phyloP scores from a whole-genome alignment of 2,888 invertebrate genomes.

The Osedax fenrisi region DNA sequence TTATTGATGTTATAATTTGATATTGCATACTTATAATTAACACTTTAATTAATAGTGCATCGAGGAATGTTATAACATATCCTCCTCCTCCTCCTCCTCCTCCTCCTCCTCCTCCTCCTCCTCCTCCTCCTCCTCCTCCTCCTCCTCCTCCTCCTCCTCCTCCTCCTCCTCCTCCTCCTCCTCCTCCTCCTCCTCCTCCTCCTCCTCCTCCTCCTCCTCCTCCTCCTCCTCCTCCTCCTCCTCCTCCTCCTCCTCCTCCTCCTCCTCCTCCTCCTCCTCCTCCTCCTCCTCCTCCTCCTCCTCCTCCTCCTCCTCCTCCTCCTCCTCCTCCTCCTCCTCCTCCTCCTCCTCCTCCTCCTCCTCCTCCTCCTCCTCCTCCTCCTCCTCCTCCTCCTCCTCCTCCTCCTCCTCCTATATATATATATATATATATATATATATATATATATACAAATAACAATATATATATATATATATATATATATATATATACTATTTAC shows the following conservation, averaged over 20 bases:
- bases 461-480: too few relatives aligned
- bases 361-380: not conserved
- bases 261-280: not conserved
- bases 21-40: too few relatives aligned
- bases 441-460: too few relatives aligned
- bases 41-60: not conserved
- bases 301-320: not conserved
- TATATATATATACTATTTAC: too few relatives aligned
- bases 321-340: not conserved
- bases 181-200: not conserved
- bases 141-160: not conserved
- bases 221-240: not conserved
- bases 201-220: not conserved
- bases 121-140: constrained; percentile 2
- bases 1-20: too few relatives aligned
- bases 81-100: too few relatives aligned
- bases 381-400: not conserved
- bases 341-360: not conserved
- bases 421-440: too few relatives aligned
- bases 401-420: not conserved
- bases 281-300: not conserved
- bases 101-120: not conserved
- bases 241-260: not conserved
- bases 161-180: not conserved
- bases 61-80: not conserved